A percentile compares a stretch with the other conserved stretches of the same genome.
phyloP scores from a whole-genome alignment of 2,888 invertebrate genomes.

The Lepidonotus clava region DNA sequence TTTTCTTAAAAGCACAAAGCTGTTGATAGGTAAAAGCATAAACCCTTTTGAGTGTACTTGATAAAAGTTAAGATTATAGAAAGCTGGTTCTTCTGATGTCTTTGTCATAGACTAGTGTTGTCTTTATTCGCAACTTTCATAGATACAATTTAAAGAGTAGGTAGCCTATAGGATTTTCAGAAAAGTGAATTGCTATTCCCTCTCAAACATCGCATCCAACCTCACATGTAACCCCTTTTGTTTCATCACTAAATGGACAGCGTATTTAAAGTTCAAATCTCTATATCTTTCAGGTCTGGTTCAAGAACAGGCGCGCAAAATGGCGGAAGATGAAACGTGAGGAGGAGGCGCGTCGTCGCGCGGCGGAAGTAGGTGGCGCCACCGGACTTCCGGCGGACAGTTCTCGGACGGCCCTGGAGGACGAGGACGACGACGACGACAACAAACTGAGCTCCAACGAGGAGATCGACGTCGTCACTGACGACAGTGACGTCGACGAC shows the following conservation, averaged over 20 bases:
- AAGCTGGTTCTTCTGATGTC: no score
- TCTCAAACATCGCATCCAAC: no score
- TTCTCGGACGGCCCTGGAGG: neutral
- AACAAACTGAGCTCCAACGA: slow-evolving; percentile 4
- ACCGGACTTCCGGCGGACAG: neutral
- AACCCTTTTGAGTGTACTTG: no score
- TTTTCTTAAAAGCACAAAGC: no score
- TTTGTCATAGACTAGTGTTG: no score
- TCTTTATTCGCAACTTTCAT: no score
- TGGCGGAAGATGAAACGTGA: slow-evolving; percentile 55
- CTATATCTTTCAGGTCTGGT: slow-evolving; percentile 53
- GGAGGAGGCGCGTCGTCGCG: slow-evolving; percentile 45
- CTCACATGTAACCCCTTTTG: no score
- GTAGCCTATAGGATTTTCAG: no score
- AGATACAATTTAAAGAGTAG: no score
- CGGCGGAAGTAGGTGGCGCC: neutral
- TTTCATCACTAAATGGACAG: neutral
- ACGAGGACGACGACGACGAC: slow-evolving; percentile 11
- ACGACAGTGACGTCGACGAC: slow-evolving; percentile 29
- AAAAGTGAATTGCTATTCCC: no score
- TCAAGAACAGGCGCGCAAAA: slow-evolving; percentile 55
- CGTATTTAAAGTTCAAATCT: neutral
- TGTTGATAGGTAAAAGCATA: no score
- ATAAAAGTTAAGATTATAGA: no score
- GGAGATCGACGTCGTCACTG: slow-evolving; percentile 8